phyloP scores from a whole-genome alignment of 2,113 vertebrate species.

The Indicator indicator region DNA sequence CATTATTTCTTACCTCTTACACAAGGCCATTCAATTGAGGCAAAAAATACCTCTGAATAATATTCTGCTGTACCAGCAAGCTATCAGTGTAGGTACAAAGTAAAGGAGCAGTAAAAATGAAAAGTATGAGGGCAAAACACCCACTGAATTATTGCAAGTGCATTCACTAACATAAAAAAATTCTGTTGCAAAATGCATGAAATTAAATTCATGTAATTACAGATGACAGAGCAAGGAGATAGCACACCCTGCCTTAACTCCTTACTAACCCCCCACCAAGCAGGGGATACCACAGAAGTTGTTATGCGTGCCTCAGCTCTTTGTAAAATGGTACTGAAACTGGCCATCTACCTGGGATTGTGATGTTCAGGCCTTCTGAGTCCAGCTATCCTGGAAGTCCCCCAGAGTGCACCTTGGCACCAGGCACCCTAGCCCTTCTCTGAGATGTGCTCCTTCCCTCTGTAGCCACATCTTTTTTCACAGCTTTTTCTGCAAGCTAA shows the following conservation, averaged over 20 bases:
- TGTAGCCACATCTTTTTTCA: neutral
- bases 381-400: neutral
- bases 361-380: neutral
- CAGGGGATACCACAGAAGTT: neutral
- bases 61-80: neutral
- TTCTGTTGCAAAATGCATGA: neutral
- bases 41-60: neutral
- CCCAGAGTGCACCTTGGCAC: neutral
- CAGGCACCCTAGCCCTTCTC: neutral
- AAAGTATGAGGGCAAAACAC: neutral
- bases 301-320: neutral
- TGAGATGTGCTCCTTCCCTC: accelerated
- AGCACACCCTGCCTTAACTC: neutral
- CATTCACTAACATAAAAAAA: neutral
- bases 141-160: neutral
- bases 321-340: neutral
- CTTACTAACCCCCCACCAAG: neutral
- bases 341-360: neutral
- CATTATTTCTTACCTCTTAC: neutral
- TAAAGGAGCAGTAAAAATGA: neutral
- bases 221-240: neutral
- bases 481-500: neutral
- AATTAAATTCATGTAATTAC: neutral
- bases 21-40: neutral
- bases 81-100: neutral